Evolutionary conservation across 2,888 invertebrate species (phyloP).

Genomic region (Drosophila pseudotakahashii): DNA sequence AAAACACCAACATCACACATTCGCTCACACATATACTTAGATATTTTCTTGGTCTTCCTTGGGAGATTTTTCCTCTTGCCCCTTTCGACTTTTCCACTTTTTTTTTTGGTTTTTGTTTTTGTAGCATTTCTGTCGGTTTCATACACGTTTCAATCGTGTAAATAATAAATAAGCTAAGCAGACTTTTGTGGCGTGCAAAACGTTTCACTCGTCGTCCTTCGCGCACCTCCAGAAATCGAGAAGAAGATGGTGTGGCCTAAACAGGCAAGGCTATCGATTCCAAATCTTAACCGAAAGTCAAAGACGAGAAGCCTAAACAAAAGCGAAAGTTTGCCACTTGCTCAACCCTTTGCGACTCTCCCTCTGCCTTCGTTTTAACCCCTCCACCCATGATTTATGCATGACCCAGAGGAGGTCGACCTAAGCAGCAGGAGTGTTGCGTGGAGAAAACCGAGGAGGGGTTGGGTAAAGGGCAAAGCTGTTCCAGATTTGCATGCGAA

Average conservation of each 20-base stretch:
- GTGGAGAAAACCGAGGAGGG: background rate
- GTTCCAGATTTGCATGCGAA: conserved; percentile 65
- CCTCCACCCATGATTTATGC: conserved; percentile 66
- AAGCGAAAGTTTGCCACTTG: conserved; percentile 74
- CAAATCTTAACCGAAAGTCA: conserved; percentile 55
- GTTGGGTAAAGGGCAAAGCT: conserved; percentile 23
- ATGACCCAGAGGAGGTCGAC: conserved; percentile 42
- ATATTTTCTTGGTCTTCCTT: conserved; percentile 16
- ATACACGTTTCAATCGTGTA: conserved; percentile 78
- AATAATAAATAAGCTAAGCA: conserved; percentile 80
- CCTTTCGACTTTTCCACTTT: conserved; percentile 9
- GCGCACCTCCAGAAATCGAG: conserved; percentile 5
- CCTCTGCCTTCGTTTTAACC: conserved; percentile 8
- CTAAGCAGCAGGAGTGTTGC: background rate
- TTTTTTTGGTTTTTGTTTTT: background rate
- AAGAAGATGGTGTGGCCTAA: conserved; percentile 6
- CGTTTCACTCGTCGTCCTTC: conserved; percentile 27
- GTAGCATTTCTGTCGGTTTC: conserved; percentile 52
- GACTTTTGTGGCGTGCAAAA: conserved; percentile 72
- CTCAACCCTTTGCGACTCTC: conserved; percentile 61
- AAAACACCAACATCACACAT: conserved; percentile 57
- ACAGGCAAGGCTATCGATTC: conserved; percentile 62
- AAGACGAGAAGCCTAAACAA: conserved; percentile 53
- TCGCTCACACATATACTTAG: conserved; percentile 19
- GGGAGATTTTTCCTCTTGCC: conserved; percentile 1